Percentiles rank a stretch among this genome's conserved stretches.
These are phyloP conservation scores for Didymodactylos carnosus DNA, from an alignment of 2,888 invertebrate genomes.

Conservation along the genomic window DNA sequence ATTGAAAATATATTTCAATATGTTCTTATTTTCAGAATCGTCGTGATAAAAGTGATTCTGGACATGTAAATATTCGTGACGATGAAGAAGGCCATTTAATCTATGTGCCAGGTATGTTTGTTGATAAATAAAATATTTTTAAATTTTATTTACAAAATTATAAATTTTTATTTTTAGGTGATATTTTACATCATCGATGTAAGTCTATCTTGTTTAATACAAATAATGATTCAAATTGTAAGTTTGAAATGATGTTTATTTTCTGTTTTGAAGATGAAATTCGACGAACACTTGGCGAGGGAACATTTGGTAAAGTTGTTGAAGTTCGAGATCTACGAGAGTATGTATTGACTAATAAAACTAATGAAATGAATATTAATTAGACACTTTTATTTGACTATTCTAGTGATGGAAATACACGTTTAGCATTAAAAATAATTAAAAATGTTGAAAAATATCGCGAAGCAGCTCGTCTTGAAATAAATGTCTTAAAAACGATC, in stretches of 20 bases:
- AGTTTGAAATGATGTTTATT: too few species aligned
- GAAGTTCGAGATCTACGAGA: slow-evolving; percentile 81
- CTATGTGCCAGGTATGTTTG: slow-evolving; percentile 56
- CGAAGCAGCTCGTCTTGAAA: slow-evolving; percentile 95
- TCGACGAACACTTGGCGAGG: slow-evolving; percentile 91
- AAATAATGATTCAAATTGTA: too few species aligned
- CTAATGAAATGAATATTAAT: too few species aligned
- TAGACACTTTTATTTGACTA: too few species aligned
- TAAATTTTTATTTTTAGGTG: slow-evolving; percentile 1
- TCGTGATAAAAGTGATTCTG: slow-evolving; percentile 2
- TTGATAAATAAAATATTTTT: slow-evolving; percentile 58
- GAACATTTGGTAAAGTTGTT: slow-evolving; percentile 98
- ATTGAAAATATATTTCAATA: too few species aligned
- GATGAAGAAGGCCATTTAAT: slow-evolving; percentile 99
- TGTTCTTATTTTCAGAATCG: too few species aligned
- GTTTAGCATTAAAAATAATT: slow-evolving; percentile 75
- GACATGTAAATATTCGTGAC: slow-evolving; percentile 39
- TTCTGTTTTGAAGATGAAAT: slow-evolving; percentile 95
- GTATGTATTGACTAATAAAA: too few species aligned
- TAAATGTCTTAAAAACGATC: slow-evolving; percentile 89
- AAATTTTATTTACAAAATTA: slow-evolving; percentile 2
- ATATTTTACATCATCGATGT: slow-evolving; percentile 11
- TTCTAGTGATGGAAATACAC: slow-evolving; percentile 20
- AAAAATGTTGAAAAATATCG: slow-evolving; percentile 98
- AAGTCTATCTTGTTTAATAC: not conserved